Conservation (phyloP, 2,888 invertebrate genomes). For the Octonoba sinensis region DNA sequence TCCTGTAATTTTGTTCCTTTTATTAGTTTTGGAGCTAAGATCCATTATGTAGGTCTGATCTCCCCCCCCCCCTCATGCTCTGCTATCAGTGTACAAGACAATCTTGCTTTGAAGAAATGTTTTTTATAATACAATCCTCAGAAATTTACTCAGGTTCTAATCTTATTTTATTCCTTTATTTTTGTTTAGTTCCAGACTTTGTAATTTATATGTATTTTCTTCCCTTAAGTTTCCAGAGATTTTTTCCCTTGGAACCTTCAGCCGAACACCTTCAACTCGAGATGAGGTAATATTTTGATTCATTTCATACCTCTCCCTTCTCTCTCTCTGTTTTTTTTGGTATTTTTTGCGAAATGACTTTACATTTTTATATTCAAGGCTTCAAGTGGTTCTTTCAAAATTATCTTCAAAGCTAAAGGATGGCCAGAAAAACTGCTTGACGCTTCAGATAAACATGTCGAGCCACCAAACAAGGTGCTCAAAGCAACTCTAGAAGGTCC, state of each 20-base stretch:
- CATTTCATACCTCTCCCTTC: not conserved
- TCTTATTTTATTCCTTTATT: not conserved
- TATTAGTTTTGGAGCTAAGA: too few species aligned
- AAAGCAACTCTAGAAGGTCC: slow-evolving; percentile 78
- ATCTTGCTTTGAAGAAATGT: too few species aligned
- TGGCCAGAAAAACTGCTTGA: slow-evolving; percentile 79
- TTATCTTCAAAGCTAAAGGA: slow-evolving; percentile 77
- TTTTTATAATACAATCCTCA: not conserved
- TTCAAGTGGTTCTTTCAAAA: slow-evolving; percentile 66
- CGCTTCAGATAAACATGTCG: slow-evolving; percentile 75
- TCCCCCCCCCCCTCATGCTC: not conserved
- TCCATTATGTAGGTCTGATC: too few species aligned
- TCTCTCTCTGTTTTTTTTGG: not conserved
- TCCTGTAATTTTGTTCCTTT: too few species aligned
- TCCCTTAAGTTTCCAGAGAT: slow-evolving; percentile 77
- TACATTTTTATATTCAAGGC: not conserved
- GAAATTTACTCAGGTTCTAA: too few species aligned
- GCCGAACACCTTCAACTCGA: slow-evolving; percentile 76
- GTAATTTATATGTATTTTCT: slow-evolving; percentile 9
- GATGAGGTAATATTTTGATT: slow-evolving; percentile 70
- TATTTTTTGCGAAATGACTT: not conserved
- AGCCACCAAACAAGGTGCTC: slow-evolving; percentile 78
- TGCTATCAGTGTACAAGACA: not conserved
- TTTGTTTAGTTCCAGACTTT: not conserved
- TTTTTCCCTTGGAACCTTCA: slow-evolving; percentile 81